These are phyloP conservation scores for Drosophila arawakana DNA, from an alignment of 1,140 invertebrate genomes.

Conservation along the genomic window DNA sequence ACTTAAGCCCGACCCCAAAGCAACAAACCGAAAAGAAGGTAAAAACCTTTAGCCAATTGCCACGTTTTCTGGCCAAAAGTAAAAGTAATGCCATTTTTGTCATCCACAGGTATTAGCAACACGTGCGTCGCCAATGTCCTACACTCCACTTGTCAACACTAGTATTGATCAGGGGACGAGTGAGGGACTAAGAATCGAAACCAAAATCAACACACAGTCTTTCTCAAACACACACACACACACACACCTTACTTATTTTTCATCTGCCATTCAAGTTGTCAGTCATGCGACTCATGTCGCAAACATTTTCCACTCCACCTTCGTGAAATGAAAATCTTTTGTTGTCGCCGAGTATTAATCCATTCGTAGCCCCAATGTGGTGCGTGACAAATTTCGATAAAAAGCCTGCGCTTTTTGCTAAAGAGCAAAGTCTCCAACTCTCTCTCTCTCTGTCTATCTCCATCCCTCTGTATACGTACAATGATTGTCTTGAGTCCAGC, in stretches of 20 bases:
- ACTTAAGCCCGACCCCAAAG: constrained; percentile 45
- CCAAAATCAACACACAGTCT: not conserved
- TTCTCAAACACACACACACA: no score
- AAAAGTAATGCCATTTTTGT: constrained; percentile 75
- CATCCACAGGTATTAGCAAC: constrained; percentile 75
- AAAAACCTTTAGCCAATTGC: not conserved
- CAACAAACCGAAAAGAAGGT: not conserved
- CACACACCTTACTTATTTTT: not conserved
- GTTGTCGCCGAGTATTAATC: constrained; percentile 68
- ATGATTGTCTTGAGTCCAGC: constrained; percentile 27
- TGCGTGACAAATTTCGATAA: constrained; percentile 81
- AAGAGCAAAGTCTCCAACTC: no score
- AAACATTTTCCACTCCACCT: constrained; percentile 59
- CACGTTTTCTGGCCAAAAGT: constrained; percentile 52
- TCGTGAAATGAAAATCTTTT: constrained; percentile 75
- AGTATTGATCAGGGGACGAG: constrained; percentile 22
- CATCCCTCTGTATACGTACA: constrained; percentile 3
- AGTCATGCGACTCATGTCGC: constrained; percentile 78
- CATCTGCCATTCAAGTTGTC: constrained; percentile 46
- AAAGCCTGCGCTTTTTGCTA: constrained; percentile 48
- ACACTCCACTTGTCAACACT: constrained; percentile 48
- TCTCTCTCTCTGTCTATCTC: not conserved
- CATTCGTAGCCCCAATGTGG: constrained; percentile 56
- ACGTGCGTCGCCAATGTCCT: constrained; percentile 50
- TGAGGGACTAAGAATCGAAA: constrained; percentile 14